Evolutionary conservation across 2,797 vertebrate species (phyloP), one percentile per base, ranked within the genome.

Genomic region (Telmatherina bonti): DNA sequence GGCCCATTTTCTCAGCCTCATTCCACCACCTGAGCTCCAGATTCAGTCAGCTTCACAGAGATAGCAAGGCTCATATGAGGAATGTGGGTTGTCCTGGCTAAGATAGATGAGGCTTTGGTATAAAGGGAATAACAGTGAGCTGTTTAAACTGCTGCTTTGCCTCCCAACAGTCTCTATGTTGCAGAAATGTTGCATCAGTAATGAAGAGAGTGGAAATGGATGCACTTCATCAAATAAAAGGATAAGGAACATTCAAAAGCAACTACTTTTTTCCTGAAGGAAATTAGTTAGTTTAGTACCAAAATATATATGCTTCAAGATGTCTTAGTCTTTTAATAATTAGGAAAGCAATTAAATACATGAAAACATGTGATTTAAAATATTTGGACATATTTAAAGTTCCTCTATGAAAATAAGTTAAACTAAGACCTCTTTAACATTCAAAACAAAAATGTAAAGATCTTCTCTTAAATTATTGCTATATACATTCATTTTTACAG

Each of bases 1-100:
- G 92, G 90, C 91, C 92, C 89, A 93, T 88, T 93, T 93, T 90
- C 82, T 85, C 91, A 92, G 90, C 92, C 91, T 91, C 87, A 82
- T 91, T 91, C 86, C 84, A 89, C 82, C 89, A 92, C 88, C 92
- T 93, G 90, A 91, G 91, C 89, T 92, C 92, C 87, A 92, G 87
- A 92, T 92, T 87, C 88, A 90, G 86, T 88, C 84, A 78, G 84
- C 82, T 90, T 88, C 79, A 85, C 82, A 84, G 84, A 67, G 91
- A 89, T 85, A 87, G 90, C 65, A 52, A 67, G 72, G 79, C 83
- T 91, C 82, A 76, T 83, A 73, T 90, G 88, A 91, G 89, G 83
- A 89, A 92, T 90, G 85, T 91, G 87, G 91, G 84, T 88, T 92
- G 90, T 90, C 84, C 85, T 76, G 64, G 83, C 88, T 76, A 89